Evolutionary conservation across 2,113 vertebrate genomes (phyloP).

Genomic region (Sus scrofa): T2T-Sscrofa CM000821.6:1958501-1959000

Average conservation of each 20-base stretch:
- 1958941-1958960: too few relatives aligned
- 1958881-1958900: too few relatives aligned
- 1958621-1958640: background rate
- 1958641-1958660: too few relatives aligned
- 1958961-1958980: too few relatives aligned
- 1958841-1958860: background rate
- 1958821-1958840: background rate
- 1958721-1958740: background rate
- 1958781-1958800: background rate
- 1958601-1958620: background rate
- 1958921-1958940: too few relatives aligned
- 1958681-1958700: background rate
- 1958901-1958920: too few relatives aligned
- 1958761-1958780: background rate
- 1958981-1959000: too few relatives aligned
- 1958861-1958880: background rate
- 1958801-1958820: background rate
- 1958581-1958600: background rate
- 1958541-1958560: conserved; percentile 48
- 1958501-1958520: conserved; percentile 43
- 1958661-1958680: background rate
- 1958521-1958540: background rate
- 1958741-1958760: background rate
- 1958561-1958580: background rate
- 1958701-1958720: background rate